Conservation (phyloP, 2,888 invertebrate genomes). For the Macrophya alboannulata region DNA sequence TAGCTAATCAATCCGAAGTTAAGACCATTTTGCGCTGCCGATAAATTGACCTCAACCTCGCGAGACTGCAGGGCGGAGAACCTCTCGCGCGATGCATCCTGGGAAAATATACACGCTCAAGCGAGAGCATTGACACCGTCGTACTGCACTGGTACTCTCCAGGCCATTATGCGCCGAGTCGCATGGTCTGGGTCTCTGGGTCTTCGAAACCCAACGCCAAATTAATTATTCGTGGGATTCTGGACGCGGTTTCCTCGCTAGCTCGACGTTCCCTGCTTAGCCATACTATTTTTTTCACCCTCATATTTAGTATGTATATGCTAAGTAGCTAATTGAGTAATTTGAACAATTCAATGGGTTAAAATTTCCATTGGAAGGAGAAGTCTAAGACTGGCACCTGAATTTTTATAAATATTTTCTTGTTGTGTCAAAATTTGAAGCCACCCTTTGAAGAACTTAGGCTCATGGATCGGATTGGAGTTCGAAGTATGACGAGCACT, state of each 20-base stretch:
- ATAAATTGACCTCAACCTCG: conserved; percentile 48
- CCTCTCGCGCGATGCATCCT: conserved; percentile 33
- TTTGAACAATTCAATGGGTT: background rate
- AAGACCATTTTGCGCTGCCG: conserved; percentile 33
- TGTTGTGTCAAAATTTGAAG: too few species aligned
- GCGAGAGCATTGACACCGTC: conserved; percentile 49
- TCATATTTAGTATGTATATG: background rate
- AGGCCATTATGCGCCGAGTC: background rate
- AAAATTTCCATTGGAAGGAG: background rate
- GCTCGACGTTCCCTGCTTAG: background rate
- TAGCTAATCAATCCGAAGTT: conserved; percentile 42
- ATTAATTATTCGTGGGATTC: conserved; percentile 52
- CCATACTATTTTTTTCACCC: background rate
- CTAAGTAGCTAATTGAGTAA: background rate
- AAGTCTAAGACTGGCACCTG: background rate
- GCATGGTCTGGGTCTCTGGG: conserved; percentile 7
- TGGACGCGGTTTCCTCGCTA: conserved; percentile 17
- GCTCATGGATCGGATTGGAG: too few species aligned
- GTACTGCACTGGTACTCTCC: background rate
- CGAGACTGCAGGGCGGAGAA: background rate
- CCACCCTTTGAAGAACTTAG: too few species aligned
- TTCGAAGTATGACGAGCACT: too few species aligned
- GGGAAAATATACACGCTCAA: conserved; percentile 43
- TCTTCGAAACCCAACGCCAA: conserved; percentile 45
- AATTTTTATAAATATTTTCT: too few species aligned